phyloP scores from a whole-genome alignment of 2,888 invertebrate species.

The Troglohyphantes excavatus region DNA sequence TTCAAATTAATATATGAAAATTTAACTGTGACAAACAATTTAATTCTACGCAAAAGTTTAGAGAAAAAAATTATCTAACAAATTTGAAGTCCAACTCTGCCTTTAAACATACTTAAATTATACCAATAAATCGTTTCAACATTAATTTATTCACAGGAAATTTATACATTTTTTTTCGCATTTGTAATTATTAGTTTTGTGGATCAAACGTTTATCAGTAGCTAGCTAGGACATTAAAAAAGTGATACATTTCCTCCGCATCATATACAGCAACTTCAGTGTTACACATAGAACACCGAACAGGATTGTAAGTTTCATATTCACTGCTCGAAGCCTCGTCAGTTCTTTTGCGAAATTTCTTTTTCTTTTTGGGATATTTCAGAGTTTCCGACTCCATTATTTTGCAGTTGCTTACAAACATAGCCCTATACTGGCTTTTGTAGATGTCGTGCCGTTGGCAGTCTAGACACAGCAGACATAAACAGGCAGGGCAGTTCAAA shows the following conservation, averaged over 20 bases:
- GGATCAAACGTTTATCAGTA: constrained; percentile 72
- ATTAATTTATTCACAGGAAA: too few species aligned
- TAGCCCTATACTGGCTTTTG: constrained; percentile 85
- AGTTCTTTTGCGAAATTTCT: constrained; percentile 80
- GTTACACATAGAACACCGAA: constrained; percentile 84
- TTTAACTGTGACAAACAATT: too few species aligned
- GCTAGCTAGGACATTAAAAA: constrained; percentile 85
- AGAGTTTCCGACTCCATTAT: constrained; percentile 83
- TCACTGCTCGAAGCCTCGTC: constrained; percentile 29
- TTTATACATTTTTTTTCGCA: too few species aligned
- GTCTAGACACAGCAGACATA: constrained; percentile 85
- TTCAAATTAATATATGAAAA: too few species aligned
- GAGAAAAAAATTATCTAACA: too few species aligned
- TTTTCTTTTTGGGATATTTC: constrained; percentile 81
- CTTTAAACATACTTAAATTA: too few species aligned
- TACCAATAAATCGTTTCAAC: too few species aligned
- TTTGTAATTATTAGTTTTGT: too few species aligned
- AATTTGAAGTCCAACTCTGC: too few species aligned
- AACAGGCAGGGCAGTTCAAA: constrained; percentile 86
- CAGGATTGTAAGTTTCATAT: constrained; percentile 83
- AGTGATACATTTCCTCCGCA: constrained; percentile 85
- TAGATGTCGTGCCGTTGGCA: constrained; percentile 84
- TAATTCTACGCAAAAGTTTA: too few species aligned
- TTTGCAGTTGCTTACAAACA: constrained; percentile 86
- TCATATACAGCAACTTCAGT: constrained; percentile 85